A percentile compares a stretch with the other conserved stretches of the same genome.
phyloP scores from a whole-genome alignment of 2,113 vertebrate genomes.

The Oryzias melastigma region DNA sequence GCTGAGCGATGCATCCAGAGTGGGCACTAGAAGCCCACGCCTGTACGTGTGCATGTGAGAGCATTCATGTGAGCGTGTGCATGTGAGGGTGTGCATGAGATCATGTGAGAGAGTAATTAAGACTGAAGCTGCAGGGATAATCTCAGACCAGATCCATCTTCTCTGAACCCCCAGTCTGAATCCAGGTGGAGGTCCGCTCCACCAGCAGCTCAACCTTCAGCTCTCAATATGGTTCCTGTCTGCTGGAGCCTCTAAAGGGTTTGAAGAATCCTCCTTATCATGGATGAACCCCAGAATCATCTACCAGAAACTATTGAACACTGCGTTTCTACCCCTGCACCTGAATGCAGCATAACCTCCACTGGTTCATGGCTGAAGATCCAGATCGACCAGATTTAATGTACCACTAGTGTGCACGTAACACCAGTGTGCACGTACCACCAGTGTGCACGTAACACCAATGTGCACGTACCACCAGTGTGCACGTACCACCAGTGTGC shows the following conservation, averaged over 20 bases:
- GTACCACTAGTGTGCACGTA: too few species aligned
- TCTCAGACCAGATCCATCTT: not conserved
- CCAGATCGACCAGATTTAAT: too few species aligned
- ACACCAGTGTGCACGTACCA: not conserved
- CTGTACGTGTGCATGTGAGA: not conserved
- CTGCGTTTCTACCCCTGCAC: too few species aligned
- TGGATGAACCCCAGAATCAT: not conserved
- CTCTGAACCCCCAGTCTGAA: too few species aligned
- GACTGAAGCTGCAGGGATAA: not conserved
- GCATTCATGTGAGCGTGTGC: not conserved
- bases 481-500: not conserved
- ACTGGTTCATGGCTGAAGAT: too few species aligned
- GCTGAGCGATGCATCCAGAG: conserved; percentile 33
- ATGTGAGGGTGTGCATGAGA: not conserved
- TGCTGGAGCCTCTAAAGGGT: too few species aligned
- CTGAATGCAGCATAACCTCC: too few species aligned
- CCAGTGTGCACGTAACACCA: not conserved
- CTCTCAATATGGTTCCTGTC: too few species aligned
- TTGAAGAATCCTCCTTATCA: too few species aligned
- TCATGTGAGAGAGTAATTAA: not conserved
- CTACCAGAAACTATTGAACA: not conserved
- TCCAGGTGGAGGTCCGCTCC: too few species aligned
- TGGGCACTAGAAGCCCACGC: conserved; percentile 36
- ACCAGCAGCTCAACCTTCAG: too few species aligned
- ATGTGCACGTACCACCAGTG: not conserved